These are phyloP conservation scores for Apodemia zela DNA, from an alignment of 2,888 invertebrate species.

Conservation along the genomic window DNA sequence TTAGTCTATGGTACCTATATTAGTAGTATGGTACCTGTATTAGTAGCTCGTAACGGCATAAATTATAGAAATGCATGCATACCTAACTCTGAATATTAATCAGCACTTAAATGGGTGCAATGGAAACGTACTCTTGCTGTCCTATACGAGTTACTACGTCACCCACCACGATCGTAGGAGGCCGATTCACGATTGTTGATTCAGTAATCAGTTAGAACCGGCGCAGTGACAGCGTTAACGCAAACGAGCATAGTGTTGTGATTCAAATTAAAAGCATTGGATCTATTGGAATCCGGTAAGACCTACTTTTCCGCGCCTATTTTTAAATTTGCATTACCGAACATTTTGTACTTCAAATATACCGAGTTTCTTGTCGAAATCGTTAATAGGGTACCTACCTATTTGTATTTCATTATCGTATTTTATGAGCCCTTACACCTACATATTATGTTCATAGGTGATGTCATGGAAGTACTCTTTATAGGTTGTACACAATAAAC, in stretches of 20 bases:
- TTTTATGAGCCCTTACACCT: slow-evolving; percentile 7
- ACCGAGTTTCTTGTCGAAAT: slow-evolving; percentile 6
- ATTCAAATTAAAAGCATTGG: slow-evolving; percentile 21
- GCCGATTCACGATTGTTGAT: background rate
- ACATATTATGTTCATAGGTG: slow-evolving; percentile 9
- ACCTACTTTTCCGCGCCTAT: slow-evolving; percentile 27
- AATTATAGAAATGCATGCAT: background rate
- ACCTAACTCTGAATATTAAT: background rate
- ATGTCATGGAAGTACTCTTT: slow-evolving; percentile 12
- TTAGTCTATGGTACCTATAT: no score
- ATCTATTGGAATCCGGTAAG: slow-evolving; percentile 29
- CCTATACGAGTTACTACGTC: slow-evolving; percentile 5
- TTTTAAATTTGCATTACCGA: slow-evolving; percentile 21
- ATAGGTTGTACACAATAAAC: background rate
- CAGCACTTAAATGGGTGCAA: slow-evolving; percentile 1
- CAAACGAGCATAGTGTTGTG: slow-evolving; percentile 22
- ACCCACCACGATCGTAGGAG: background rate
- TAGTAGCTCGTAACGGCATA: background rate
- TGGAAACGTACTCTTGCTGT: background rate
- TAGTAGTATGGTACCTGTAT: no score
- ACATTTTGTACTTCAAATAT: background rate
- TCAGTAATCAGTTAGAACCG: slow-evolving; percentile 9
- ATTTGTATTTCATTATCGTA: slow-evolving; percentile 13
- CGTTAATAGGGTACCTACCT: background rate
- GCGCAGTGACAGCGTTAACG: slow-evolving; percentile 2